Base-by-base conservation (phyloP, 2,113 vertebrate genomes). In the Pseudolaguvia tuberculata region DNA sequence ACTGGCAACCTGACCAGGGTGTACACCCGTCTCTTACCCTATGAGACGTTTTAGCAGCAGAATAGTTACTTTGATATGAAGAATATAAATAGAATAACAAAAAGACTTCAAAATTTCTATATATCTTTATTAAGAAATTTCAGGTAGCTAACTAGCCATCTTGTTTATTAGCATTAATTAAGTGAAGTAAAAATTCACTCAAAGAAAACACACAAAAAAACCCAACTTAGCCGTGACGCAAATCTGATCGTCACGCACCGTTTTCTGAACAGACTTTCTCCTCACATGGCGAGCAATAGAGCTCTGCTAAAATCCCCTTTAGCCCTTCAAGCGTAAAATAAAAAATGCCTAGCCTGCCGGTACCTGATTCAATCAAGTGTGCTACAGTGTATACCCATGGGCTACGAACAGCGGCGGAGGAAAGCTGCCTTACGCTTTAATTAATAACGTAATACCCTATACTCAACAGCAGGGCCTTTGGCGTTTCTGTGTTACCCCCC, bases 321-420 rank as follows among this genome's bases (percentile, higher is more conserved):
- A 86, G 91, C 89, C 93, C 92, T 94, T 91, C 89, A 86, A 97
- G 94, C 92, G 83, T 89, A 91, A 91, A 94, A 93, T 92, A 93
- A 89, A 91, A 94, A 94, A 96, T 92, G 91, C 90, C 91, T 90
- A 79, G 82, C 88, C 92, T 93, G 92, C 93, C 91, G 88, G 88
- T 91, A 94, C 91, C 94, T 93, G 94, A 94, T 94, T 97, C 94
- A 97, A 97, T 98, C 96, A 98, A 96, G 94, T 94, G 92, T 86
- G 94, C 92, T 89, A 90, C 92, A 91, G 86, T 92, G 85, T 95
- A 96, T 95, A 94, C 93, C 95, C 95, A 94, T 91, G 61, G 95
- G 95, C 95, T 94, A 95, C 87, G 75, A 85, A 79, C 52, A 18
- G 87, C 86, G 87, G 63, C 82, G 86, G 87, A 88, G 71, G 59